phyloP scores from a whole-genome alignment of 1,140 invertebrate species.

The Neomicropteryx cornuta region DNA sequence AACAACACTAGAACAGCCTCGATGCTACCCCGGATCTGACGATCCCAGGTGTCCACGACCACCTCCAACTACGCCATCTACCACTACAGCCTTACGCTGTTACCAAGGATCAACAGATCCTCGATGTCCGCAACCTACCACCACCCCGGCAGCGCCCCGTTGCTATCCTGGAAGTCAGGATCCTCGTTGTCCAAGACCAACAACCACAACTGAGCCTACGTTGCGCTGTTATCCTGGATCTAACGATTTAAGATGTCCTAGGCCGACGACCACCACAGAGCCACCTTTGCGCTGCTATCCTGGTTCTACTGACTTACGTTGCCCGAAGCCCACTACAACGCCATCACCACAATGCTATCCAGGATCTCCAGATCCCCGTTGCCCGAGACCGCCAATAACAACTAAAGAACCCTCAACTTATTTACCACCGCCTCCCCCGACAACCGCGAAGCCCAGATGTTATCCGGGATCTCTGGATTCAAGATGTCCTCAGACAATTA shows the following conservation, averaged over 20 bases:
- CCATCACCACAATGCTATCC: conserved; percentile 21
- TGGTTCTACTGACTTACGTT: conserved; percentile 22
- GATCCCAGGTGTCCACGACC: conserved; percentile 29
- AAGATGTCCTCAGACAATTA: conserved; percentile 20
- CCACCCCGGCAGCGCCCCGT: conserved; percentile 11
- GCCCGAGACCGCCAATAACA: conserved; percentile 19
- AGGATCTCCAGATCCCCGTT: conserved; percentile 30
- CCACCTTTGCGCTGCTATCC: conserved; percentile 17
- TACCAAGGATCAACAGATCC: conserved; percentile 27
- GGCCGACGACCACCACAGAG: conserved; percentile 17
- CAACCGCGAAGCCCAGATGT: conserved; percentile 15
- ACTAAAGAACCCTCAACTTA: conserved; percentile 15
- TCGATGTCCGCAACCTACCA: conserved; percentile 18
- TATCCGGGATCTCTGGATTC: conserved; percentile 24
- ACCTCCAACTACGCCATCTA: conserved; percentile 11
- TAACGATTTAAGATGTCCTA: conserved; percentile 25
- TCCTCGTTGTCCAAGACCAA: conserved; percentile 22
- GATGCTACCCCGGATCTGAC: conserved; percentile 31
- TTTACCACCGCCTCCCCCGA: conserved; percentile 11
- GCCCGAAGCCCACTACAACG: conserved; percentile 17
- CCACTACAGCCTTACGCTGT: conserved; percentile 20
- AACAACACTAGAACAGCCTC: conserved; percentile 17
- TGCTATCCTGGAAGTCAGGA: conserved; percentile 24
- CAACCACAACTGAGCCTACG: no score
- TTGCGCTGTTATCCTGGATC: no score